These are phyloP conservation scores for Amia ocellicauda DNA, from an alignment of 2,113 vertebrate species.

Conservation along the genomic window DNA sequence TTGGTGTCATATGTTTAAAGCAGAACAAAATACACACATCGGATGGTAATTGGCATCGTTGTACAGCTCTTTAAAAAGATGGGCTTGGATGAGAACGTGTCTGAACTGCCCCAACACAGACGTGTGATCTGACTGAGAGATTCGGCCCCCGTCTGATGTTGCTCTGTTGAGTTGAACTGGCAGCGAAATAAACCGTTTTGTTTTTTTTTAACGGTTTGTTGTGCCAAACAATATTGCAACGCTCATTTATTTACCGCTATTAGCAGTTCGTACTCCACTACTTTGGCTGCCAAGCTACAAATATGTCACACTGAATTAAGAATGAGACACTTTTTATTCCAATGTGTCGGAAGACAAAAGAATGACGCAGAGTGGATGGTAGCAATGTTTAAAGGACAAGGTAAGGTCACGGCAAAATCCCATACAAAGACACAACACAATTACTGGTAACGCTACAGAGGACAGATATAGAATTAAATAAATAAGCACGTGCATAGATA, in stretches of 20 bases:
- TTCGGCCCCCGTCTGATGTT: no score
- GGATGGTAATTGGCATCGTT: slow-evolving; percentile 37
- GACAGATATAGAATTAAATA: no score
- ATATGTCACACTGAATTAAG: neutral
- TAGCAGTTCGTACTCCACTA: neutral
- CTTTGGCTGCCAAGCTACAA: neutral
- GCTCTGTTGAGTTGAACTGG: no score
- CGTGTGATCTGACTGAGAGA: slow-evolving; percentile 22
- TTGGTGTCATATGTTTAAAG: no score
- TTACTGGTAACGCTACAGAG: no score
- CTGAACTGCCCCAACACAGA: slow-evolving; percentile 30
- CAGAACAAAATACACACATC: no score
- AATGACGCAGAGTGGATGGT: neutral
- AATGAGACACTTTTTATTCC: no score
- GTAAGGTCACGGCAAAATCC: no score
- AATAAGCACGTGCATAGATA: neutral
- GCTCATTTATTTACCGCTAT: neutral
- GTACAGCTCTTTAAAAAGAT: slow-evolving; percentile 37
- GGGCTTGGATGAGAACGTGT: slow-evolving; percentile 22
- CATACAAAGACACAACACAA: no score
- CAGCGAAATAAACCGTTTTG: no score
- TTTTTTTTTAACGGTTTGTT: neutral
- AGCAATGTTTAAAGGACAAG: no score
- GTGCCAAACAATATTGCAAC: neutral
- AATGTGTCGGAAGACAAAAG: neutral